Base-by-base conservation (phyloP, 2,888 invertebrate species). In the Himalopsyche kuldschensis region DNA sequence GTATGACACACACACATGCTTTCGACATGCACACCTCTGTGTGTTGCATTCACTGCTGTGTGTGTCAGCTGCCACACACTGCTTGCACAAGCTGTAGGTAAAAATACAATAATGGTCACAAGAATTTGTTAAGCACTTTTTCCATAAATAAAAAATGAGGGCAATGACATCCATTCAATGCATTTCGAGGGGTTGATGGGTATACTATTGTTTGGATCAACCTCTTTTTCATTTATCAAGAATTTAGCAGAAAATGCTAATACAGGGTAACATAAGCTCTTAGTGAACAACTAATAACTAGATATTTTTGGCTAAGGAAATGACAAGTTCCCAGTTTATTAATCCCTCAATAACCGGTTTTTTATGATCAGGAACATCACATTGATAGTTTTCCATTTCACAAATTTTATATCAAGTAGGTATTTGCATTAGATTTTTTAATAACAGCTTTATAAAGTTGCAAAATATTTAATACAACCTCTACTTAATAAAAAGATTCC, bases 101-200 rank as follows among this genome's bases (percentile, higher is more conserved):
- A 81, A 81, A 76, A 76, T 81, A 82, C 78, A 82, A 82, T 81
- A 79, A 79, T 35, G 78, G 80, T 35, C 79, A 76, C 82, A 80
- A 80, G 79, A 82, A 27, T 85, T 78, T 78, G 82, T 32, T 27
- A 47, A 82, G 48, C 80, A 63, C 47, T 32, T 69, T 41, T 63
- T 55, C 46, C 32, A 41, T 55, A 75, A 79, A 75, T 63, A 81
- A 63, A 78, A 55, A 83, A 55, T 55, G 81, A 81, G 84, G 84
- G 84, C 84, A 82, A 79, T 84, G 81, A 84, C 84, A 84, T 81
- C 17, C 32, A 27, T 35, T 41, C 77, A 75, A 75, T 27, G 69
- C 79, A 24, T 77, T 35, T 47, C 3, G 46, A 78, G 48, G 87
- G 86, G 85, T 80, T 90, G 90, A 89, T 90, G 90, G 86, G 89